These are phyloP conservation scores for Mionectes olivaceus DNA, from an alignment of 2,797 vertebrate species.

Conservation along the genomic window DNA sequence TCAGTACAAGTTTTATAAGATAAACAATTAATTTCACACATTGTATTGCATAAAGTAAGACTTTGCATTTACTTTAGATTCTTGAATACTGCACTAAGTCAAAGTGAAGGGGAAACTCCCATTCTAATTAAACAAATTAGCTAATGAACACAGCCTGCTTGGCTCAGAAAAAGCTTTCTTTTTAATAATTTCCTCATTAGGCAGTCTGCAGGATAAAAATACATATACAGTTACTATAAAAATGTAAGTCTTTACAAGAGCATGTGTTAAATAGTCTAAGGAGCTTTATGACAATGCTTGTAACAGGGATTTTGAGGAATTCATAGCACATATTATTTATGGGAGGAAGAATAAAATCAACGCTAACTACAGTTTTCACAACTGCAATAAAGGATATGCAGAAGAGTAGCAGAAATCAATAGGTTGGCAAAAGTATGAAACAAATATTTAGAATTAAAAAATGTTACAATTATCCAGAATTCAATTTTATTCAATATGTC, in stretches of 20 bases:
- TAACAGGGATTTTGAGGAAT: neutral
- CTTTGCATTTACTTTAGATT: neutral
- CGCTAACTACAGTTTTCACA: neutral
- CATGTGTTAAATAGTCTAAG: neutral
- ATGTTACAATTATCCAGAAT: neutral
- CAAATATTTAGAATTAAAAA: neutral
- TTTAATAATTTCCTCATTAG: neutral
- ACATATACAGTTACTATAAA: neutral
- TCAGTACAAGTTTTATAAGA: neutral
- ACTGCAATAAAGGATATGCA: neutral
- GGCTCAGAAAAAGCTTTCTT: neutral
- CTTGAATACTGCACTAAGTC: neutral
- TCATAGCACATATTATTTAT: neutral
- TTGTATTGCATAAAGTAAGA: neutral
- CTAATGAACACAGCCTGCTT: neutral
- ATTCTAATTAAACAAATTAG: neutral
- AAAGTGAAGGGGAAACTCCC: neutral
- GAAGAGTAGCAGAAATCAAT: neutral
- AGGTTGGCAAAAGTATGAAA: neutral
- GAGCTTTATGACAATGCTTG: neutral
- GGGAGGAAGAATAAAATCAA: neutral
- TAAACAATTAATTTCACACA: neutral
- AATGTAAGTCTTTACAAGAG: neutral
- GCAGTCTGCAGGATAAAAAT: neutral
- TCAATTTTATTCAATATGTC: neutral